Base-by-base conservation (phyloP, 2,113 vertebrate species). In the Phaethon lepturus region DNA sequence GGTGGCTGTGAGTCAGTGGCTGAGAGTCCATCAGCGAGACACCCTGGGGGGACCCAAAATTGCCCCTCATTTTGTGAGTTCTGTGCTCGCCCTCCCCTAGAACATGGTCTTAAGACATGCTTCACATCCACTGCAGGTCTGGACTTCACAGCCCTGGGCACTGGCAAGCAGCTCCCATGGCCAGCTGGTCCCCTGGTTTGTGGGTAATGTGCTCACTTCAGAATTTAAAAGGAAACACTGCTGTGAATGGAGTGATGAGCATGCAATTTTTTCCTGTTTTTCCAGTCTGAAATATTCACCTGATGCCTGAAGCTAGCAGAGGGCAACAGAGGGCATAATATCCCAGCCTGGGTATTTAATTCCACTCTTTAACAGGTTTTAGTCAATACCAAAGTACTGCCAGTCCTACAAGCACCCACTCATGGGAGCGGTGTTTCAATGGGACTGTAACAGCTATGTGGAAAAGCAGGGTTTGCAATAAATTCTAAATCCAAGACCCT, bases 51-150 rank as follows among this genome's bases (percentile, higher is more conserved):
- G 7, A 50, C 35, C 20, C 63, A 56, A 11, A 85, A 67, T n/a
- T 60, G 12, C 13, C 20, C 9, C 29, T 52, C 10, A 18, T 66
- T 84, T 49, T 58, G n/a, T 64, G 56, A 44, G 38, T 58, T 11
- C 38, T 69, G 23, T 78, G 50, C 62, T 45, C 0, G 0, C 31
- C 28, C 23, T 55, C 14, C 12, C 26, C 55, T 40, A 2, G 0
- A 24, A 55, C 17, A 5, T 4, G 13, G 13, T 44, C 52, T 17
- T 25, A n/a, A 55, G n/a, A 17, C 8, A 4, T 10, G 17, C 8
- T 67, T n/a, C 11, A 4, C 18, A 19, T 28, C 14, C 47, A 62
- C 35, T 26, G 42, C 4, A 3, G 40, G 58, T 52, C 58, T 60
- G 47, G 18, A 75, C 7, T 29, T 85, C 64, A 72, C 47, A 76